Evolutionary conservation across 2,888 invertebrate species (phyloP).

Genomic region (Biston stratarius): DNA sequence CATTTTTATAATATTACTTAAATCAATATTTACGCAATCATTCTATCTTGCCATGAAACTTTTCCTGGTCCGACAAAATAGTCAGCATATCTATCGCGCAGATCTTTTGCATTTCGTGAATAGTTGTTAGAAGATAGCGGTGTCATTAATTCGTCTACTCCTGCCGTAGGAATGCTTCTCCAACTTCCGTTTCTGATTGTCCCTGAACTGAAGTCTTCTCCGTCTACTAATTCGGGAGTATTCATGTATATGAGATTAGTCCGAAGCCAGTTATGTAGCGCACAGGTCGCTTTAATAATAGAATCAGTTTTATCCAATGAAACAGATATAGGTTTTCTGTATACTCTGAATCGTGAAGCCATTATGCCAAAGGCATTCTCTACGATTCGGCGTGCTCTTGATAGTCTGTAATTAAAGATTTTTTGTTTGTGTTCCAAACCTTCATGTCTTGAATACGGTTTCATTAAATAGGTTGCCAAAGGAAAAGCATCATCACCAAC

Average conservation of each 20-base stretch:
- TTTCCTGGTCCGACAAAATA: constrained; percentile 47
- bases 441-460: background rate
- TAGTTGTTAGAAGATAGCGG: constrained; percentile 49
- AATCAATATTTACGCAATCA: constrained; percentile 48
- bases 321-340: constrained; percentile 1
- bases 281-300: background rate
- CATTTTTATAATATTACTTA: constrained; percentile 35
- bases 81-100: constrained; percentile 43
- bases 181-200: constrained; percentile 48
- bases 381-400: constrained; percentile 40
- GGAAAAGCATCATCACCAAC: constrained; percentile 45
- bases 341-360: constrained; percentile 38
- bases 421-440: background rate
- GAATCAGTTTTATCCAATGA: constrained; percentile 43
- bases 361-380: constrained; percentile 44
- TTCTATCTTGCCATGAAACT: constrained; percentile 50
- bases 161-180: constrained; percentile 46
- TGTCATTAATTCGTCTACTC: constrained; percentile 48
- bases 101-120: constrained; percentile 48
- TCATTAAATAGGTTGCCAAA: constrained; percentile 18
- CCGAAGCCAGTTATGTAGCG: constrained; percentile 20
- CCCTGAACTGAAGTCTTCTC: constrained; percentile 43
- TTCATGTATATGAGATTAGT: constrained; percentile 41
- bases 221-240: constrained; percentile 48
- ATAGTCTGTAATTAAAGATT: constrained; percentile 37